Evolutionary conservation across 2,113 vertebrate species (phyloP), one percentile per base, ranked within the genome.

Genomic region (Ia io): DNA sequence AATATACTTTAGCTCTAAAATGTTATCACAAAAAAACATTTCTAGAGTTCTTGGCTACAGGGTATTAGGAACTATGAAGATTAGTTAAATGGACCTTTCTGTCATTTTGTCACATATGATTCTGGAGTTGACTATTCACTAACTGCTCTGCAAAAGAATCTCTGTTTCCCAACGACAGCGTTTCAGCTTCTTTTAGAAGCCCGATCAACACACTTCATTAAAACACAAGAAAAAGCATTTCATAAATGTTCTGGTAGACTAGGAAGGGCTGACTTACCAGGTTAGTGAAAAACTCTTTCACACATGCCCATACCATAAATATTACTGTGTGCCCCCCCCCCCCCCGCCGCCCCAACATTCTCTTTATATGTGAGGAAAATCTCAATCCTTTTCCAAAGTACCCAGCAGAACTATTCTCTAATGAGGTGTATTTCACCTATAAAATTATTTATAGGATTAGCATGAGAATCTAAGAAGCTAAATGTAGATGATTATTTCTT

Each of bases 281-380:
- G 44, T 71, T 56, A 51, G n/a, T 56, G 40, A 51, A 61, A n/a
- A 93, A 51, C 32, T 94, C 87, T 93, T 91, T 90, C 16, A 91
- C 3, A 1, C 22, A 47, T 44, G 37, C 11, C 20, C 25, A 23
- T 28, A 87, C 25, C 37, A 88, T 47, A 94, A 88, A 47, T 71
- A 56, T 49, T n/a, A 73, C 12, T 65, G 1, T 14, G 65, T 83
- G 22, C 32, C 49, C 53, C 18, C 53, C 53, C 6, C 25, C 35
- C 49, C 2, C 47, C 44, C 6, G 22, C 35, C 37, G 2, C 79
- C 71, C 74, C 35, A 71, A 20, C 86, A 93, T 92, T 92, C 14
- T 79, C 74, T 93, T 77, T 84, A 77, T 44, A 93, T 84, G 16
- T 28, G 63, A 93, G 53, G 14, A 74, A 96, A 93, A 83, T 77